These are phyloP conservation scores for Trissoscelio sp. DNA, from an alignment of 2,888 invertebrate genomes.

Conservation along the genomic window DNA sequence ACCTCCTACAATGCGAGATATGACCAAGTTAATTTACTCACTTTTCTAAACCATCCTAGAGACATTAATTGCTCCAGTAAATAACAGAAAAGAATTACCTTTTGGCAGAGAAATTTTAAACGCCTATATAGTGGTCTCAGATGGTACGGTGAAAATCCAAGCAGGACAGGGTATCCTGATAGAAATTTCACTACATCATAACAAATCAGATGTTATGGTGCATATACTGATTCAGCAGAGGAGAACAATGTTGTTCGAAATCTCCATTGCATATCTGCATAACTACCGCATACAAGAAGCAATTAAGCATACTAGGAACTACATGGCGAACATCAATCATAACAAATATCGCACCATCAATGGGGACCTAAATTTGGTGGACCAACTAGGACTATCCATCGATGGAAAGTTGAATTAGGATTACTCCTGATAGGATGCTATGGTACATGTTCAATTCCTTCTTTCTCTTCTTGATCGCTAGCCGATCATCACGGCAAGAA, in stretches of 20 bases:
- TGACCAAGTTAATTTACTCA: too few species aligned
- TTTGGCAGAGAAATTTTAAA: too few species aligned
- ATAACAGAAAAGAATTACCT: too few species aligned
- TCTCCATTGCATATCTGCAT: slow-evolving; percentile 16
- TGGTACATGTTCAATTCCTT: too few species aligned
- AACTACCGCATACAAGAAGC: slow-evolving; percentile 8
- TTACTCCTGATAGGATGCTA: slow-evolving; percentile 1
- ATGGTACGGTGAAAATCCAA: background rate
- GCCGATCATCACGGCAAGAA: too few species aligned
- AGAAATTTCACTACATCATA: background rate
- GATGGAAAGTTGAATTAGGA: slow-evolving; percentile 3
- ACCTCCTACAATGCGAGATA: too few species aligned
- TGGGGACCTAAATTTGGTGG: slow-evolving; percentile 5
- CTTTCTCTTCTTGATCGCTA: too few species aligned
- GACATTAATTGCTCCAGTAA: too few species aligned
- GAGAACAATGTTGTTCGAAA: slow-evolving; percentile 7
- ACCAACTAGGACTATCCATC: background rate
- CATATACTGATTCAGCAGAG: slow-evolving; percentile 5
- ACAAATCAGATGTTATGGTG: slow-evolving; percentile 19
- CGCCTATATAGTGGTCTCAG: too few species aligned
- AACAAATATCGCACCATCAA: background rate
- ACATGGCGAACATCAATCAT: background rate
- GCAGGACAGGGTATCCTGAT: slow-evolving; percentile 19
- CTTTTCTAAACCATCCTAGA: too few species aligned
- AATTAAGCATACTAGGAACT: slow-evolving; percentile 3